A percentile compares a stretch with the other conserved stretches of the same genome.
Conservation (phyloP, 2,888 invertebrate species). For the Neoascia interrupta region DNA sequence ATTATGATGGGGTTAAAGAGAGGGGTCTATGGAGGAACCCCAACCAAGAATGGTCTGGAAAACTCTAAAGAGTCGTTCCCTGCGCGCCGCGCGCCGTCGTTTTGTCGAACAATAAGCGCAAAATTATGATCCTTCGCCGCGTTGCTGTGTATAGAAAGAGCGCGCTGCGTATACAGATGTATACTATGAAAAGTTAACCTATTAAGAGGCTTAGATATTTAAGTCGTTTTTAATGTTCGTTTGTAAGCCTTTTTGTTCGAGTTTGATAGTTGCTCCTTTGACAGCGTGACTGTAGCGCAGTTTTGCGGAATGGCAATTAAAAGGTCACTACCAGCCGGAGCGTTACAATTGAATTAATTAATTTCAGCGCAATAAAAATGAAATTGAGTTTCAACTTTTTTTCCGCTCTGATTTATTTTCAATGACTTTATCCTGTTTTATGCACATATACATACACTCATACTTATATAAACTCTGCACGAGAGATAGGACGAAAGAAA, state of each 20-base stretch:
- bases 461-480: too few relatives aligned
- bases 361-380: constrained; percentile 37
- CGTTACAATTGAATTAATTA: constrained; percentile 38
- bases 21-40: too few relatives aligned
- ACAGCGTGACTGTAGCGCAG: not conserved
- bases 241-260: constrained; percentile 8
- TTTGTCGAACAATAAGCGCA: constrained; percentile 47
- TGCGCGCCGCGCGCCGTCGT: constrained; percentile 22
- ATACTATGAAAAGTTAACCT: constrained; percentile 49
- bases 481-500: too few relatives aligned
- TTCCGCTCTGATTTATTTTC: not conserved
- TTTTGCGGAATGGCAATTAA: constrained; percentile 7
- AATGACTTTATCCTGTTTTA: not conserved
- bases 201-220: constrained; percentile 60
- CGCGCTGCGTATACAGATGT: too few relatives aligned
- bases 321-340: not conserved
- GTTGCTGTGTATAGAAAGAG: too few relatives aligned
- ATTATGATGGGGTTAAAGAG: not conserved
- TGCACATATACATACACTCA: too few relatives aligned
- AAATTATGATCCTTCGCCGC: constrained; percentile 41
- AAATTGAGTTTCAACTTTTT: not conserved
- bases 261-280: constrained; percentile 5
- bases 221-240: constrained; percentile 52
- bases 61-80: constrained; percentile 43
- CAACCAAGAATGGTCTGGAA: not conserved